These are phyloP conservation scores for Fopius arisanus DNA, from an alignment of 1,140 invertebrate genomes.

Conservation along the genomic window DNA sequence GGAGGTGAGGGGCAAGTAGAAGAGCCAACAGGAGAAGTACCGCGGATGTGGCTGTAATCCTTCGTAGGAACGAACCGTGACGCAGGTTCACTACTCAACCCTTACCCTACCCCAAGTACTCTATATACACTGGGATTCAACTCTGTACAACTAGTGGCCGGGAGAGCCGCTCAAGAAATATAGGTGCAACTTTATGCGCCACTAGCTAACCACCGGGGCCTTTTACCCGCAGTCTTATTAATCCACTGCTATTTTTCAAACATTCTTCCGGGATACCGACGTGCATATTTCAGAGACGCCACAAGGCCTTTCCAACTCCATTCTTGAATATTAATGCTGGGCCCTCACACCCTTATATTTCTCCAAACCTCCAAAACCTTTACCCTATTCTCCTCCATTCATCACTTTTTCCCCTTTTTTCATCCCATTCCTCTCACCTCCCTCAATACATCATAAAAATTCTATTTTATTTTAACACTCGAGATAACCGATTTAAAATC, in stretches of 20 bases:
- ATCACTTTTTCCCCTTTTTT: too few relatives aligned
- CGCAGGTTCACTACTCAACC: slow-evolving; percentile 22
- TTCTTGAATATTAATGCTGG: slow-evolving; percentile 29
- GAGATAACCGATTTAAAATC: too few relatives aligned
- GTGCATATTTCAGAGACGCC: slow-evolving; percentile 22
- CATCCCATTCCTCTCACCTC: too few relatives aligned
- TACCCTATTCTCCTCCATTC: not conserved
- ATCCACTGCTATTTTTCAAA: slow-evolving; percentile 46
- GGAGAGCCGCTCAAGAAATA: slow-evolving; percentile 12
- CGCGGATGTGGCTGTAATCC: slow-evolving; percentile 18
- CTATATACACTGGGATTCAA: slow-evolving; percentile 17
- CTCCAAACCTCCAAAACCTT: not conserved
- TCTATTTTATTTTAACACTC: too few relatives aligned
- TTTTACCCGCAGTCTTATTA: slow-evolving; percentile 44
- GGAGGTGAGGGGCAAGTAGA: not conserved
- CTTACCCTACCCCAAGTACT: not conserved
- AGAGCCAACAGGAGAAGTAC: not conserved
- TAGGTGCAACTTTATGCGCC: slow-evolving; percentile 27
- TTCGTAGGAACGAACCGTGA: slow-evolving; percentile 14
- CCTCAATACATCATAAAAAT: too few relatives aligned
- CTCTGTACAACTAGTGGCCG: not conserved
- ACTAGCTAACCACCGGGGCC: slow-evolving; percentile 32
- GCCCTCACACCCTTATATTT: not conserved
- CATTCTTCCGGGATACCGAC: slow-evolving; percentile 26
- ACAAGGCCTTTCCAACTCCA: slow-evolving; percentile 17